Conservation (phyloP, 2,113 vertebrate genomes). For the Sinocyclocheilus anophthalmus region DNA sequence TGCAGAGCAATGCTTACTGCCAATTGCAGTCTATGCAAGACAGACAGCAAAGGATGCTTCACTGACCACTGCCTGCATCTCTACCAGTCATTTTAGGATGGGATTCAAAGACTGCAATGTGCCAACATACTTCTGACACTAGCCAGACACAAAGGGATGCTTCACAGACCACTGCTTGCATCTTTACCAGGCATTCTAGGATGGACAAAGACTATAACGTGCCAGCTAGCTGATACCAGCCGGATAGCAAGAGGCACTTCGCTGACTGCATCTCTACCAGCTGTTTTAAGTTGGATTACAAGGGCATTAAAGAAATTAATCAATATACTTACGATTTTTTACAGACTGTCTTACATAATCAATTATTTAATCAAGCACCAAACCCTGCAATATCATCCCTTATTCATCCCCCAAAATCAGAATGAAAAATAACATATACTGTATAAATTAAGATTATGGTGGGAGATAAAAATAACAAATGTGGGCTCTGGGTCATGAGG, state of each 20-base stretch:
- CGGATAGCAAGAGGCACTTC: neutral
- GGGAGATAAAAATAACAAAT: too few species aligned
- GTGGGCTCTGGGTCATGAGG: too few species aligned
- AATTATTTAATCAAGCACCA: too few species aligned
- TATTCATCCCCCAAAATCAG: too few species aligned
- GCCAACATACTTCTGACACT: neutral
- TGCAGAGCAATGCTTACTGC: neutral
- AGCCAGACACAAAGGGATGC: neutral
- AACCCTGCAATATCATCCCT: too few species aligned
- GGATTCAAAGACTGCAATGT: neutral
- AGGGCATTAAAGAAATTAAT: too few species aligned
- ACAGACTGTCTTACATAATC: too few species aligned
- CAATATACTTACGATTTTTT: too few species aligned
- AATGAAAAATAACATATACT: too few species aligned
- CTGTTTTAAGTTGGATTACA: neutral
- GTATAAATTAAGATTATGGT: too few species aligned
- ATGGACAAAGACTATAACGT: neutral
- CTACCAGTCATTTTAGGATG: neutral
- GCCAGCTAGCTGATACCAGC: neutral
- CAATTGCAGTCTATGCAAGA: neutral
- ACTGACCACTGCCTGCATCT: neutral
- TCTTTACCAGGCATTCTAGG: neutral
- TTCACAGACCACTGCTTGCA: conserved; percentile 1
- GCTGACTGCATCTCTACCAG: neutral
- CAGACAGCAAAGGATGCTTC: neutral